phyloP scores from a whole-genome alignment of 2,113 vertebrate genomes.

The Stegastes partitus region DNA sequence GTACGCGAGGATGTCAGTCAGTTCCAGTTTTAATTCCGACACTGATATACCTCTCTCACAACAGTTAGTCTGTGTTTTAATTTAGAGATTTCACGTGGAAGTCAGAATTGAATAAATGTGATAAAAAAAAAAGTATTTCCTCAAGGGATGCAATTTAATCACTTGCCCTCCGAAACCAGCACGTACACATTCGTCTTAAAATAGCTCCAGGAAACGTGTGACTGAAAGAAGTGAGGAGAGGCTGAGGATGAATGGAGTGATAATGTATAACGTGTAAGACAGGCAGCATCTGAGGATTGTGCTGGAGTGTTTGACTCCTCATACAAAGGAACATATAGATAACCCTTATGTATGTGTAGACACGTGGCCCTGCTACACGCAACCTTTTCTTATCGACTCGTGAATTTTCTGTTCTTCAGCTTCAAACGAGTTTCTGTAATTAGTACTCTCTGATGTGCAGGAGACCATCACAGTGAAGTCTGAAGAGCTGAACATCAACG shows the following conservation, averaged over 20 bases:
- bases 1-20: too few relatives aligned
- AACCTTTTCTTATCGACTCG: too few relatives aligned
- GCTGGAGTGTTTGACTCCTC: neutral
- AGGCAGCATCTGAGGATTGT: neutral
- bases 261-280: conserved; percentile 45
- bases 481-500: neutral
- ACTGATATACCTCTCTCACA: too few relatives aligned
- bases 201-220: neutral
- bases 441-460: neutral
- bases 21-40: too few relatives aligned
- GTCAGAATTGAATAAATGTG: neutral
- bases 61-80: too few relatives aligned
- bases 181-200: neutral
- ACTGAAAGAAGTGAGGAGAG: conserved; percentile 8
- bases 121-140: conserved; percentile 1
- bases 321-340: too few relatives aligned
- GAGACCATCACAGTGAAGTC: neutral
- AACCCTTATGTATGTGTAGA: too few relatives aligned
- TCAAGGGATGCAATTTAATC: neutral
- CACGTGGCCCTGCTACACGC: too few relatives aligned
- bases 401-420: neutral
- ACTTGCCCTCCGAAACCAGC: too few relatives aligned
- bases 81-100: too few relatives aligned
- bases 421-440: neutral
- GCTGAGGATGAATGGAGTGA: conserved; percentile 10